Evolutionary conservation across 53 echinoderm and acorn worm species (phyloP), one percentile per base, ranked within the genome.

Genomic region (Echinarachnius parma): DNA sequence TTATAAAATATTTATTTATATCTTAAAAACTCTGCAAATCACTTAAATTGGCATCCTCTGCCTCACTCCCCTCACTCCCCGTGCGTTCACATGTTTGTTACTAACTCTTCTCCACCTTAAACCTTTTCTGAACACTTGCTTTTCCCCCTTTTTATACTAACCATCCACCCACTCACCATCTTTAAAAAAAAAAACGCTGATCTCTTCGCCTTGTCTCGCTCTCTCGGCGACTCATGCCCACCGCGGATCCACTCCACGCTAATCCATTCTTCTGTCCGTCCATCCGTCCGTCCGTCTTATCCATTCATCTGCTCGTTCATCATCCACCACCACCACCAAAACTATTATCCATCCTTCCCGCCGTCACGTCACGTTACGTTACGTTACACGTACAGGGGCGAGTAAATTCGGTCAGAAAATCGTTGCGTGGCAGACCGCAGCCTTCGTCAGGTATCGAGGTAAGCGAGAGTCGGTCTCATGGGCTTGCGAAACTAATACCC

Each of bases 391-490:
- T 53, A 70, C 64, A 87, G 87, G 87, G 87, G 9, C 69, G 87
- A 77, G 87, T 87, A 26, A 87, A 87, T 78, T 87, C 87, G 58
- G 82, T 81, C 48, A 69, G 87, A 60, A 81, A 87, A 87, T 87
- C 87, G 72, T 56, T 82, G 31, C 87, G 82, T 36, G 82, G 82
- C 66, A 87, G 72, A 82, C 82, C 87, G 33, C 66, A 65, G 53
- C 78, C 81, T 32, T 86, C 86, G n/a, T 46, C 81, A 50, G 82
- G 82, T 62, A 82, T 82, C 27, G 87, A 87, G 87, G 87, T 87
- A 82, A 71, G 87, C 39, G 42, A 62, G 63, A 34, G 45, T 62
- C n/a, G n/a, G n/a, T n/a, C n/a, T n/a, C n/a, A n/a, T n/a, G n/a
- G n/a, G n/a, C n/a, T n/a, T n/a, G n/a, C n/a, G n/a, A n/a, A n/a